Evolutionary conservation across 2,888 invertebrate species (phyloP).

Genomic region (Agrotis exclamationis): DNA sequence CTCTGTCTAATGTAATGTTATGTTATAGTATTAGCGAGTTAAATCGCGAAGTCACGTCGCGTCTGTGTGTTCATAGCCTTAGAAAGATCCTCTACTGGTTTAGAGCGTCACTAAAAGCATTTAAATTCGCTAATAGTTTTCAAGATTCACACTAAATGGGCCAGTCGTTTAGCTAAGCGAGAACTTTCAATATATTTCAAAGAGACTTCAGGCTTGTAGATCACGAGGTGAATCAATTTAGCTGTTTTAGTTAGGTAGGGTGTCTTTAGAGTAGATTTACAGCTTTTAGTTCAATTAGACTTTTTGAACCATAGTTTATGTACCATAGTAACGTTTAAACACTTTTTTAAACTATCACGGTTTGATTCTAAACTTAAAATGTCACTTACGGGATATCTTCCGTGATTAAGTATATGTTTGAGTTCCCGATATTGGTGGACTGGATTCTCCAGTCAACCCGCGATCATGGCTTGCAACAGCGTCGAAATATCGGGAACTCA

Average conservation of each 20-base stretch:
- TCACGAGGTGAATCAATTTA: conserved; percentile 21
- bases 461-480: no score
- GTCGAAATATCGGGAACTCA: no score
- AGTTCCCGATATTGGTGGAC: no score
- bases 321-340: no score
- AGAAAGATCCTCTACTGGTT: background rate
- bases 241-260: conserved; percentile 3
- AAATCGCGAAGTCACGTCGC: background rate
- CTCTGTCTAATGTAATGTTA: no score
- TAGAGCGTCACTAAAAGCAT: conserved; percentile 10
- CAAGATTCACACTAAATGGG: conserved; percentile 42
- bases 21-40: background rate
- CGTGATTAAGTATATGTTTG: no score
- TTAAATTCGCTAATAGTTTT: conserved; percentile 42
- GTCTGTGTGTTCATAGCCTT: background rate
- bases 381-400: no score
- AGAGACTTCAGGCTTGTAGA: conserved; percentile 14
- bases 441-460: no score
- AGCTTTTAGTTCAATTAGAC: background rate
- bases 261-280: conserved; percentile 1
- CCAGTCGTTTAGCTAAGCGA: conserved; percentile 12
- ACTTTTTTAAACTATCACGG: no score
- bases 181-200: conserved; percentile 19
- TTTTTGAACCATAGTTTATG: no score
- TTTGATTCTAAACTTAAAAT: no score